A percentile compares a stretch with the other conserved stretches of the same genome.
Conservation (phyloP, 2,113 vertebrate species). For the Myiopsitta monachus region DNA sequence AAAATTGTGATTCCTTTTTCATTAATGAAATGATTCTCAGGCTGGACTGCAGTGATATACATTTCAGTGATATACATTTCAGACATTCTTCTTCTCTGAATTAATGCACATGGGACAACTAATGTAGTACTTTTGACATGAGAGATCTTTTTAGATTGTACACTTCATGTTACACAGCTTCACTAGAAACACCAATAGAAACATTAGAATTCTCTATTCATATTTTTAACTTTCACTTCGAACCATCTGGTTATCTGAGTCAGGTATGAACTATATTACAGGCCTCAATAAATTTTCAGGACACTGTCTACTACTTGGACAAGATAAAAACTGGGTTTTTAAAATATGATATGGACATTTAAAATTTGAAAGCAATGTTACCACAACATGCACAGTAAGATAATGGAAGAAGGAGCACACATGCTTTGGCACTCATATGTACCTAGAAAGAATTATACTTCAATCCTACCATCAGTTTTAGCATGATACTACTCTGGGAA, state of each 20-base stretch:
- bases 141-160: not conserved
- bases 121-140: slow-evolving; percentile 6
- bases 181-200: not conserved
- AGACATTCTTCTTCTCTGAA: slow-evolving; percentile 47
- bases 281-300: not conserved
- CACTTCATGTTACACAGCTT: not conserved
- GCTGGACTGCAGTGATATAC: not conserved
- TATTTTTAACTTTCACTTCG: not conserved
- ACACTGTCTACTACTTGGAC: not conserved
- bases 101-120: slow-evolving; percentile 23
- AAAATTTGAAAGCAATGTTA: not conserved
- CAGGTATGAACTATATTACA: not conserved
- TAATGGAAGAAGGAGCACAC: not conserved
- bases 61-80: not conserved
- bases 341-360: not conserved
- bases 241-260: slow-evolving; percentile 6
- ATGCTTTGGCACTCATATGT: not conserved
- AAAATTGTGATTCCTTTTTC: not conserved
- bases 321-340: not conserved
- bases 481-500: not conserved
- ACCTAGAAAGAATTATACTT: not conserved
- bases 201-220: not conserved
- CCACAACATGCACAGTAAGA: not conserved
- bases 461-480: not conserved
- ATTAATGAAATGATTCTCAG: slow-evolving; percentile 9